Conservation (phyloP, 2,113 vertebrate genomes). For the Bostrychus sinensis region DNA sequence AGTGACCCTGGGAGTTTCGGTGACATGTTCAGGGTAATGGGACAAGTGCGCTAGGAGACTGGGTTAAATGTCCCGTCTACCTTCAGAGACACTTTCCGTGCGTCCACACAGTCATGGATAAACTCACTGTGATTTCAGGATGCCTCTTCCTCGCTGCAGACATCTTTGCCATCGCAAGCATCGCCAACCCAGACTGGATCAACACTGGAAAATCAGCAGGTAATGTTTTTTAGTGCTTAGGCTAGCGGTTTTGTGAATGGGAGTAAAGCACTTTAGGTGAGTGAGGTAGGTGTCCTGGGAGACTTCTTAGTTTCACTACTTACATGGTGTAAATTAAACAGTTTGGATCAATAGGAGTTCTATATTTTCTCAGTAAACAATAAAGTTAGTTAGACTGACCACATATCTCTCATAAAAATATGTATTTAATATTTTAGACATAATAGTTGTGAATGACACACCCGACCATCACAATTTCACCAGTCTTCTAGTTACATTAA, state of each 20-base stretch:
- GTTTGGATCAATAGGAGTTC: too few relatives aligned
- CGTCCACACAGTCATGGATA: constrained; percentile 84
- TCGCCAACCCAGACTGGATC: constrained; percentile 96
- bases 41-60: not conserved
- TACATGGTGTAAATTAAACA: too few relatives aligned
- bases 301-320: too few relatives aligned
- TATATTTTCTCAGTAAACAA: too few relatives aligned
- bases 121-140: constrained; percentile 96
- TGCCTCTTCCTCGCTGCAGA: constrained; percentile 95
- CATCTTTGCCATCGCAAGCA: constrained; percentile 96
- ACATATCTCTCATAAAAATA: too few relatives aligned
- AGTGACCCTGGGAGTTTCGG: constrained; percentile 4
- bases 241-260: not conserved
- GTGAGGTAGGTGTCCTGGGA: too few relatives aligned
- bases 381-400: too few relatives aligned
- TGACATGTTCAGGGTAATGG: not conserved
- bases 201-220: constrained; percentile 91
- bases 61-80: constrained; percentile 44
- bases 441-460: too few relatives aligned
- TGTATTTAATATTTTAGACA: too few relatives aligned
- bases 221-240: constrained; percentile 54
- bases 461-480: too few relatives aligned
- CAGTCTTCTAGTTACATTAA: too few relatives aligned
- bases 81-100: constrained; percentile 15
- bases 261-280: not conserved